A percentile compares a stretch with the other conserved stretches of the same genome.
phyloP scores from a whole-genome alignment of 2,797 vertebrate genomes.

The Salarias fasciatus region DNA sequence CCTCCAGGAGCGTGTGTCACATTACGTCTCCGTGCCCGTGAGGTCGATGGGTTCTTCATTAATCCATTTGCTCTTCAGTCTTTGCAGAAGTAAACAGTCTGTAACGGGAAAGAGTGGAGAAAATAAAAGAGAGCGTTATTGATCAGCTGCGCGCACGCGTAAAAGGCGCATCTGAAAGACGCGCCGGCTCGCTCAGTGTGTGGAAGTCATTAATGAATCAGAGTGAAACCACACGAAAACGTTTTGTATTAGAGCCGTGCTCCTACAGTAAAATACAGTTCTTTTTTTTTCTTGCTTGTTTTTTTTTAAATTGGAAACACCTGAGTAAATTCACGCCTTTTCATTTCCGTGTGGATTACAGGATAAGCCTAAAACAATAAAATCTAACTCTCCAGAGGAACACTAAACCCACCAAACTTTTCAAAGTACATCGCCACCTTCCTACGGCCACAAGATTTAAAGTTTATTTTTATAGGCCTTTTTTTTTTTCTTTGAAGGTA shows the following conservation, averaged over 20 bases:
- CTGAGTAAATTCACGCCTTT: constrained; percentile 47
- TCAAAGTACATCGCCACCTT: constrained; percentile 4
- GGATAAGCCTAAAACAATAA: constrained; percentile 27
- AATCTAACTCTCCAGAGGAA: constrained; percentile 10
- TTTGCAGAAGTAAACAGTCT: constrained; percentile 85
- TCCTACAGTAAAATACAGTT: constrained; percentile 36
- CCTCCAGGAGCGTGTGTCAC: constrained; percentile 54
- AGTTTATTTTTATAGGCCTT: not conserved
- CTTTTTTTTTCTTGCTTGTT: constrained; percentile 7
- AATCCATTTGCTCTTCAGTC: constrained; percentile 80
- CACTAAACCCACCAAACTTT: constrained; percentile 3
- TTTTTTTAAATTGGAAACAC: constrained; percentile 33
- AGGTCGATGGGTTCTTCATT: constrained; percentile 82
- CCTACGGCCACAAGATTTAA: not conserved
- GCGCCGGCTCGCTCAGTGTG: constrained; percentile 34
- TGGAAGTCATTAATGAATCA: constrained; percentile 81
- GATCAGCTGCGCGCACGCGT: not conserved
- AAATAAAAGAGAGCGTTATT: not conserved
- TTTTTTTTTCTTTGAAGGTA: no score
- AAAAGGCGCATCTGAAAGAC: not conserved
- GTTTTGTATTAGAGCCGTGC: constrained; percentile 32
- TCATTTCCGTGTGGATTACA: constrained; percentile 25
- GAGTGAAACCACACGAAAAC: constrained; percentile 73
- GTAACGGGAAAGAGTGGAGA: constrained; percentile 15
- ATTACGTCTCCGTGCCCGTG: constrained; percentile 71